Base-by-base conservation (phyloP, 2,113 vertebrate species). In the Cisticola juncidis region DNA sequence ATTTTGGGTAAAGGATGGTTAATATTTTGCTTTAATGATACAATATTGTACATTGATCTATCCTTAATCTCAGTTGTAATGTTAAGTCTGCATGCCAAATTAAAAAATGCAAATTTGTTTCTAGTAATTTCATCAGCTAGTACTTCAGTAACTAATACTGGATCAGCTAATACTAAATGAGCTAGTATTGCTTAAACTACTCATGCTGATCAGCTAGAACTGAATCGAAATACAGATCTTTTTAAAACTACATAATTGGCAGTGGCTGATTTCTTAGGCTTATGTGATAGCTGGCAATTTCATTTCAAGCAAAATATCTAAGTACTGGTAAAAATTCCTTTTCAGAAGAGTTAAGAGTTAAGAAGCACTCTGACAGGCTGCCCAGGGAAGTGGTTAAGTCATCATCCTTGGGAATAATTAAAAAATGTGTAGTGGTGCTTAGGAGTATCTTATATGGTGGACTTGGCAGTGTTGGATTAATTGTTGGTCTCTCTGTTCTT, bases 311-410 rank as follows among this genome's bases (percentile, higher is more conserved):
- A 70, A 58, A 14, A 40, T 12, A 19, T 35, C 33, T 65, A 47
- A 35, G 35, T 72, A n/a, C 20, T 36, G 74, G 4, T 16, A 35
- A 22, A 88, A 76, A 40, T 5, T 50, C 31, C 11, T 86, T 77
- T 10, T 3, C 0, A 0, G 33, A 54, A 64, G 7, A 28, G 2
- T 73, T 57, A 54, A 64, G 7, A 28, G 2, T 73, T 57, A 3
- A 11, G 5, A 65, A 73, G 11, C 20, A n/a, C 2, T 81, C 14
- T 13, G 60, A n/a, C 18, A 60, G 40, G 8, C 40, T 73, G 11
- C 31, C 40, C 9, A 16, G 40, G 16, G 24, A 77, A 77, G 6
- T 11, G 5, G 1, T 51, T 68, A 42, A 58, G 6, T 76, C 6
- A 10, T 20, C 5, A 45, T 54, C 17, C 4, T 29, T 72, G 20